phyloP scores from a whole-genome alignment of 2,797 vertebrate genomes.

The Thripadectes ignobilis region DNA sequence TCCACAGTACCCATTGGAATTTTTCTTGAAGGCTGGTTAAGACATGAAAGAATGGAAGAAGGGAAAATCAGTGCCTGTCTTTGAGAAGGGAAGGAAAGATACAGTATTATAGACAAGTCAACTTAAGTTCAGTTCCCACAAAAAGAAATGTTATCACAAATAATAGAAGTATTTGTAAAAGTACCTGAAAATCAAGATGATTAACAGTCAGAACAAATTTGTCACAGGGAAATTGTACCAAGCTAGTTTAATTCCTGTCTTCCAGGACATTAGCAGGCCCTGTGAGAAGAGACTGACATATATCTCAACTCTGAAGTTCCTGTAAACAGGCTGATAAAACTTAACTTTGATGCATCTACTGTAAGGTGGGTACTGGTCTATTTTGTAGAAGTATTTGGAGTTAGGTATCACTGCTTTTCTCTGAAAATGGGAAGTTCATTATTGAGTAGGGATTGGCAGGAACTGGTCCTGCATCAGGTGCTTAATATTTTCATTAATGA shows the following conservation, averaged over 20 bases:
- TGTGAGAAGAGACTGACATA: neutral
- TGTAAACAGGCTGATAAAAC: neutral
- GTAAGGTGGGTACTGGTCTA: neutral
- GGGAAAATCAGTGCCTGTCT: neutral
- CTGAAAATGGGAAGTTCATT: neutral
- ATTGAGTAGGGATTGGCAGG: neutral
- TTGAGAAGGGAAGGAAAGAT: neutral
- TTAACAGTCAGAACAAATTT: neutral
- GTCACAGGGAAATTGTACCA: neutral
- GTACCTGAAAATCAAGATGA: neutral
- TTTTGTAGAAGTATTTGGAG: neutral
- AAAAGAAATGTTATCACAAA: neutral
- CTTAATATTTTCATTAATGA: neutral
- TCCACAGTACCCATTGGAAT: fast-evolving
- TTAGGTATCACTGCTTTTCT: neutral
- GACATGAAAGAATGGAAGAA: neutral
- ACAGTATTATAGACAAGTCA: neutral
- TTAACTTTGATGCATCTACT: neutral
- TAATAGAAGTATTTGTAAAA: neutral
- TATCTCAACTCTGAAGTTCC: neutral
- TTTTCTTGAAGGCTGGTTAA: neutral
- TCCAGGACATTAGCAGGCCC: neutral
- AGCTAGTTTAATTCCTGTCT: neutral
- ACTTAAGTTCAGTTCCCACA: neutral
- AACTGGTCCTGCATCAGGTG: neutral